These are phyloP conservation scores for Bufo bufo DNA, from an alignment of 2,113 vertebrate species.

Conservation along the genomic window DNA sequence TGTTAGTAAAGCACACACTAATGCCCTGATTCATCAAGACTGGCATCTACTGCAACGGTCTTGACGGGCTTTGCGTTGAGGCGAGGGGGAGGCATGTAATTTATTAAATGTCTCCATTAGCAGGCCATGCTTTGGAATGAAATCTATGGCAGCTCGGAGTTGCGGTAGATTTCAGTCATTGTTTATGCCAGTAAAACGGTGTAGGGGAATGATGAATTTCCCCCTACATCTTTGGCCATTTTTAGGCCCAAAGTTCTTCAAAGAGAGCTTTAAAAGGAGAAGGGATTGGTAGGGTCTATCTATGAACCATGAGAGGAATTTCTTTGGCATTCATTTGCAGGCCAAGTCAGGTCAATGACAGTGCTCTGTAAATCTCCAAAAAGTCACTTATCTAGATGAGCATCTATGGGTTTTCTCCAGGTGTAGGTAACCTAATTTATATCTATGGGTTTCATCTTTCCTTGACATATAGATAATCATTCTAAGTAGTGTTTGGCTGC, in stretches of 20 bases:
- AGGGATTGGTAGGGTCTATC: not conserved
- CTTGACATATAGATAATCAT: not conserved
- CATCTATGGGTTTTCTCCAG: not conserved
- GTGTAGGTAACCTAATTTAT: not conserved
- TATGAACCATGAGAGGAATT: not conserved
- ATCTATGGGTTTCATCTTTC: not conserved
- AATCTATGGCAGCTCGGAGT: no score
- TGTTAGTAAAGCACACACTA: no score
- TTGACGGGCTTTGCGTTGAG: no score
- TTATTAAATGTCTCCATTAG: no score
- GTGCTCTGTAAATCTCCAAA: not conserved
- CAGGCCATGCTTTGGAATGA: no score
- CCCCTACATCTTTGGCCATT: not conserved
- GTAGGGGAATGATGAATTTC: slow-evolving; percentile 29
- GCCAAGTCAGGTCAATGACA: not conserved
- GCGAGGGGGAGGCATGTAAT: no score
- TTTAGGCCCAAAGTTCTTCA: not conserved
- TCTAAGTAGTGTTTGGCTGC: slow-evolving; percentile 23
- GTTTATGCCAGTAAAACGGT: not conserved
- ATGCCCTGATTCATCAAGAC: no score
- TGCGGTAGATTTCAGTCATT: no score
- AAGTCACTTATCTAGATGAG: not conserved
- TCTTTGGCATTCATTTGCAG: not conserved
- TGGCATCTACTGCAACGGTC: no score
- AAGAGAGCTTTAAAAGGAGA: not conserved